Percentiles rank a stretch among this genome's conserved stretches.
Conservation (phyloP, 2,113 vertebrate genomes). For the Mormyrus iriodes region DNA sequence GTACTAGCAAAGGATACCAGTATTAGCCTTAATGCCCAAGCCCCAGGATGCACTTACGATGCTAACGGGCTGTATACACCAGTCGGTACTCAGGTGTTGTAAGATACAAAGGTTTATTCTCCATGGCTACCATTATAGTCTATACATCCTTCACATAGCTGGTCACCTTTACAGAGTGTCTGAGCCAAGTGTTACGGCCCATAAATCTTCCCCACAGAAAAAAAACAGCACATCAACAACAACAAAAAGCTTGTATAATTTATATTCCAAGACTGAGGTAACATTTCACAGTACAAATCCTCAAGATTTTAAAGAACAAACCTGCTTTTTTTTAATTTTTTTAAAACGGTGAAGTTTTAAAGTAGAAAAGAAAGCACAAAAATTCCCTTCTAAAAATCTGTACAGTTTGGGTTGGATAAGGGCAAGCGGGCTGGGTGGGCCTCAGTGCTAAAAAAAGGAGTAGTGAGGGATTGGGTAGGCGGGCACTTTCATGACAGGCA, state of each 20-base stretch:
- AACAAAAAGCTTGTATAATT: constrained; percentile 75
- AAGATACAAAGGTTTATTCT: constrained; percentile 90
- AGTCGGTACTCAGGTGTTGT: constrained; percentile 68
- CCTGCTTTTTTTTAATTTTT: constrained; percentile 55
- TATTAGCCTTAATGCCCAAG: background rate
- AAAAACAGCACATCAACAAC: constrained; percentile 45
- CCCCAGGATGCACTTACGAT: background rate
- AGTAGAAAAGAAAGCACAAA: constrained; percentile 60
- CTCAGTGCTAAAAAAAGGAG: constrained; percentile 95
- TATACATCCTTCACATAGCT: constrained; percentile 89
- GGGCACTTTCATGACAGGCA: constrained; percentile 99
- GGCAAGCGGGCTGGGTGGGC: constrained; percentile 65
- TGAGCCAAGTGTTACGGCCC: constrained; percentile 62
- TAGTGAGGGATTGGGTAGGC: constrained; percentile 95
- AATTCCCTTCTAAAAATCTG: constrained; percentile 79
- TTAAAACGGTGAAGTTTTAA: constrained; percentile 68
- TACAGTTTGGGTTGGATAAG: constrained; percentile 65
- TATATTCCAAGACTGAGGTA: constrained; percentile 90
- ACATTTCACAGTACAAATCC: constrained; percentile 98
- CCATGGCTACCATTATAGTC: constrained; percentile 76
- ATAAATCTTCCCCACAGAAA: constrained; percentile 58
- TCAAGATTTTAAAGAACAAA: constrained; percentile 95
- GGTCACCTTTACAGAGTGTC: constrained; percentile 75
- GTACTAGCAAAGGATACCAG: background rate
- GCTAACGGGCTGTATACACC: constrained; percentile 37